Evolutionary conservation across 64 coral and sea anemone genomes (phyloP).

Genomic region (Exaiptasia diaphana): DNA sequence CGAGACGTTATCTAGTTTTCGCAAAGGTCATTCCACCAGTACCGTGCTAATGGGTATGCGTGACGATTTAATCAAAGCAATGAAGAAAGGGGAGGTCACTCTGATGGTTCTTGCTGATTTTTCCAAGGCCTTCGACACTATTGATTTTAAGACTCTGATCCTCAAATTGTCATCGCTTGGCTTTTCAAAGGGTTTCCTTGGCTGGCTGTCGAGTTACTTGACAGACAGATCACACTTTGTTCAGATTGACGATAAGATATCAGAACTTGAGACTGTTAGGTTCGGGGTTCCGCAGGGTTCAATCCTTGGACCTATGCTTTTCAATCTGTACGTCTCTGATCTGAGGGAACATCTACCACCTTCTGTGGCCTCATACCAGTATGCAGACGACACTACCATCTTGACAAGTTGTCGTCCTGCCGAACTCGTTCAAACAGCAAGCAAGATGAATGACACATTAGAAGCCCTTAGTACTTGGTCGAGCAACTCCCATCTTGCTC

Average conservation of each 20-base stretch:
- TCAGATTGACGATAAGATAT: constrained; percentile 25
- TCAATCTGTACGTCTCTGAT: constrained; percentile 15
- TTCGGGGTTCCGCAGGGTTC: constrained; percentile 44
- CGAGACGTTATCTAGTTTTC: neutral
- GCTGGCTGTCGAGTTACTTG: constrained; percentile 20
- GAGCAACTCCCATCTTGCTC: neutral
- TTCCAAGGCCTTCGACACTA: constrained; percentile 2
- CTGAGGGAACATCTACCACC: neutral
- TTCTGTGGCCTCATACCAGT: constrained; percentile 21
- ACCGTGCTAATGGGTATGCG: constrained; percentile 7
- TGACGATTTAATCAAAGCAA: neutral
- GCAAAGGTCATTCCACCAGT: constrained; percentile 7
- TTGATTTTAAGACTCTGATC: neutral
- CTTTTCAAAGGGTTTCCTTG: neutral
- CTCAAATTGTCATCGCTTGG: neutral
- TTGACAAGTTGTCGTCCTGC: neutral
- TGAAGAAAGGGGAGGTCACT: neutral
- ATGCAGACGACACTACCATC: constrained; percentile 31
- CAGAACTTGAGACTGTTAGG: neutral
- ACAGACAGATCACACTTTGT: constrained; percentile 5
- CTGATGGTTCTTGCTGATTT: neutral
- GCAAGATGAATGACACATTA: neutral
- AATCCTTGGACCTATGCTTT: constrained; percentile 23
- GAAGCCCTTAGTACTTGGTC: neutral
- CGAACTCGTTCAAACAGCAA: neutral